Base-by-base conservation (phyloP, 2,888 invertebrate genomes). In the Myopa tessellatipennis region DNA sequence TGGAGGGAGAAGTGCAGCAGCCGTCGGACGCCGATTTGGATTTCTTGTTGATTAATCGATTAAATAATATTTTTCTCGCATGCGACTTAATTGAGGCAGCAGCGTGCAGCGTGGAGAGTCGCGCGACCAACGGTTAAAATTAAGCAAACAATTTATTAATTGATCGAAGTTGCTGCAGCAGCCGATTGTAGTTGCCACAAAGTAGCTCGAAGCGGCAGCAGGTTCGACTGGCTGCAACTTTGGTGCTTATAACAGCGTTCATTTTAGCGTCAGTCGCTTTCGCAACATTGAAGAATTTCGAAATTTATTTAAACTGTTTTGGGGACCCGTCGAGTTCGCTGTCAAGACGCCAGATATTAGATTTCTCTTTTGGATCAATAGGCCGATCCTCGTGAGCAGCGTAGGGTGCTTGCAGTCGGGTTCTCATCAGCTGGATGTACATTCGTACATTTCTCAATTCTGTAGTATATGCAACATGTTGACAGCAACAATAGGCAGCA, bases 21-120 rank as follows among this genome's bases (percentile, higher is more conserved):
- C 26, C 26, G 2, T 26, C 26, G 26, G 26, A 26, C 26, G 26
- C 50, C 6, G 5, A n/a, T 55, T 26, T 45, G 52, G 60, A 60
- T 75, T 69, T 45, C 60, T 45, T 60, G 45, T 18, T 68, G 75
- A 75, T 75, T 75, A 75, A 75, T 69, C 60, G 60, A 75, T 75
- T 75, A 61, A 69, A 69, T 69, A 58, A 72, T 36, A 68, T 74
- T 74, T 74, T 60, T 34, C 16, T 60, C 18, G 68, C 75, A 58
- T 68, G 68, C 75, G 60, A 75, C 8, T 65, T 65, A 55, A 55
- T 55, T 55, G 55, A 55, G 45, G 45, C 45, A 45, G 26, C 26
- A 26, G 26, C 26, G 1, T 26, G 26, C 26, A 26, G 45, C 45
- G 18, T 61, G 61, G 34, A n/a, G 34, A 61, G 10, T 45, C 40